A percentile compares a stretch with the other conserved stretches of the same genome.
Conservation (phyloP, 2,797 vertebrate genomes). For the Poecilia gillii region DNA sequence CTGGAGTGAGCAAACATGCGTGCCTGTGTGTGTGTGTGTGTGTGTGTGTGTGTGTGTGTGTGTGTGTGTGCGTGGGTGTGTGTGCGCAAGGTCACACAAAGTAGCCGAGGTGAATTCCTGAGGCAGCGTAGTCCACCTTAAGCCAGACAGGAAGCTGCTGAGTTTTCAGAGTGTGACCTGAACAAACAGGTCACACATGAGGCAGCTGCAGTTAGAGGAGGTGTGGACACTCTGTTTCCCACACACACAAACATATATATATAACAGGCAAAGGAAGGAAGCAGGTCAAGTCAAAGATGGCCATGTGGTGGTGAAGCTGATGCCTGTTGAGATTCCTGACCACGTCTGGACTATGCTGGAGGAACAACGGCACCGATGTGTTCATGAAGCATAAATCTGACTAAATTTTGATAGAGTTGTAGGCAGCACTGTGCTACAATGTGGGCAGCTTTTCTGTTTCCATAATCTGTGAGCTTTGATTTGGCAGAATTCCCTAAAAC, state of each 20-base stretch:
- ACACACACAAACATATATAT: slow-evolving; percentile 14
- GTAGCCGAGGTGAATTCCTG: slow-evolving; percentile 31
- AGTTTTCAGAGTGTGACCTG: slow-evolving; percentile 41
- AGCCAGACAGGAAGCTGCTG: slow-evolving; percentile 46
- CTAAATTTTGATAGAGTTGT: background rate
- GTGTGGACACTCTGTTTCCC: slow-evolving; percentile 1
- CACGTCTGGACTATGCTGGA: background rate
- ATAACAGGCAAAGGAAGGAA: background rate
- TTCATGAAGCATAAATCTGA: background rate
- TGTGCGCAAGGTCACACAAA: slow-evolving; percentile 8
- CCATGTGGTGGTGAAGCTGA: background rate
- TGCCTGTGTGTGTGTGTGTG: background rate
- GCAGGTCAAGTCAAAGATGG: background rate
- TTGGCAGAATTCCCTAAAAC: background rate
- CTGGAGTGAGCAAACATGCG: slow-evolving; percentile 22
- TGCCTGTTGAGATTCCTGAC: background rate
- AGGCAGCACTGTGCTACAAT: background rate
- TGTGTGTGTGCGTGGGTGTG: slow-evolving; percentile 8
- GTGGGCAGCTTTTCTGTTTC: background rate
- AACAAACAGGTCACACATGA: slow-evolving; percentile 32
- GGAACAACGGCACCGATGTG: background rate
- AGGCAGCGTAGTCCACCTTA: slow-evolving; percentile 12
- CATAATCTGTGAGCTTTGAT: background rate
- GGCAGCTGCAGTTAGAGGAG: slow-evolving; percentile 41
- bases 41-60: background rate